Evolutionary conservation across 2,113 vertebrate genomes (phyloP).

Genomic region (Martes martes): DNA sequence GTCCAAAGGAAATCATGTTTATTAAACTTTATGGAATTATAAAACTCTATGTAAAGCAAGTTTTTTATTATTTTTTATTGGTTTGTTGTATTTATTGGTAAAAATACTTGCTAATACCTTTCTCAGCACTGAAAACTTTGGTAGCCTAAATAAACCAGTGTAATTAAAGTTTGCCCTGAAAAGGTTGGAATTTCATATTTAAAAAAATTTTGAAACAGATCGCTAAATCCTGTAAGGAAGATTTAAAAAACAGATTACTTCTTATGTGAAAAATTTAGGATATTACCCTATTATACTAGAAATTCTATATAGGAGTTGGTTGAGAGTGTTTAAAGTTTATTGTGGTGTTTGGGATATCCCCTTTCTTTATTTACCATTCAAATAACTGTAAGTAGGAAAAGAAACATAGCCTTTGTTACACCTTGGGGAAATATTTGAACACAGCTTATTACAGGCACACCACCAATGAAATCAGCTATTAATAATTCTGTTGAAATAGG

Average conservation of each 20-base stretch:
- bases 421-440: neutral
- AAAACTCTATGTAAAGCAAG: neutral
- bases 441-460: neutral
- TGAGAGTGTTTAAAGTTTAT: slow-evolving; percentile 15
- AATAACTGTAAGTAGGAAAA: neutral
- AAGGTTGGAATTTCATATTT: neutral
- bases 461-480: neutral
- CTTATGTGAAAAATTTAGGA: neutral
- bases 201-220: neutral
- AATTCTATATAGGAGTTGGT: neutral
- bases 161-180: neutral
- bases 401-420: neutral
- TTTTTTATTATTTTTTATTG: neutral
- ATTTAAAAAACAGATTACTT: neutral
- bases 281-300: neutral
- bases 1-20: neutral
- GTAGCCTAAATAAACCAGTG: neutral
- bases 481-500: slow-evolving; percentile 33
- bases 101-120: neutral
- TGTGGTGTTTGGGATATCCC: neutral
- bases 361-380: neutral
- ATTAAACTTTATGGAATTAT: neutral
- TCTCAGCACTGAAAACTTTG: neutral
- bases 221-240: neutral
- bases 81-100: slow-evolving; percentile 13